phyloP scores from a whole-genome alignment of 2,888 invertebrate species.

The Lasioglossum leucozonium region DNA sequence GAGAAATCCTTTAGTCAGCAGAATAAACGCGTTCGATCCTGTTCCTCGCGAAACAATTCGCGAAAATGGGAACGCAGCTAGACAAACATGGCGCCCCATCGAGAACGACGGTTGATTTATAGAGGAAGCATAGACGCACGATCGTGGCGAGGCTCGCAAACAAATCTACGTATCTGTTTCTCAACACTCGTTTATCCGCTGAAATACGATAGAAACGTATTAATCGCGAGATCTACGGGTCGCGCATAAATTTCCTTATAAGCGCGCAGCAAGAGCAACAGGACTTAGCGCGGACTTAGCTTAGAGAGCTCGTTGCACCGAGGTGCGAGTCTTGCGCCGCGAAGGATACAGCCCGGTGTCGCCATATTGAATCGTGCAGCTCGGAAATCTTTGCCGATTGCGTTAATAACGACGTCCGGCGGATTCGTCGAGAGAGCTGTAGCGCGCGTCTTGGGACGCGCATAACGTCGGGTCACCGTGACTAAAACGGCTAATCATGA shows the following conservation, averaged over 20 bases:
- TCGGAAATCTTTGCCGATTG: conserved; percentile 50
- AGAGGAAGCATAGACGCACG: background rate
- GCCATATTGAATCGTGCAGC: conserved; percentile 9
- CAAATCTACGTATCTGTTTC: background rate
- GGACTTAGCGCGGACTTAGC: background rate
- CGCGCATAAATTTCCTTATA: conserved; percentile 27
- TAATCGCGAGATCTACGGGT: conserved; percentile 3
- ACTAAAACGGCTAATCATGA: conserved; percentile 83
- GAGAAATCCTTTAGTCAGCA: background rate
- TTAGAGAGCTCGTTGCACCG: conserved; percentile 1
- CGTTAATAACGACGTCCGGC: conserved; percentile 68
- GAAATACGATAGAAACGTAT: conserved; percentile 7
- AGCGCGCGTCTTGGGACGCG: conserved; percentile 59
- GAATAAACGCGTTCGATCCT: background rate
- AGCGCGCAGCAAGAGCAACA: conserved; percentile 26
- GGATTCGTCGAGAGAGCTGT: conserved; percentile 49
- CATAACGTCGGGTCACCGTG: conserved; percentile 79
- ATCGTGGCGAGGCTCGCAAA: background rate
- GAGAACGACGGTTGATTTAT: background rate
- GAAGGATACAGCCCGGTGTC: background rate
- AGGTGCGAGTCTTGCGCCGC: background rate
- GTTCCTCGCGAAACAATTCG: background rate
- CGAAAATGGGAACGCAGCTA: background rate
- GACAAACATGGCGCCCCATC: background rate
- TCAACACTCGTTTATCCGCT: conserved; percentile 7